A percentile compares a stretch with the other conserved stretches of the same genome.
These are phyloP conservation scores for Cyclophora albipunctata DNA, from an alignment of 2,888 invertebrate species.

Conservation along the genomic window DNA sequence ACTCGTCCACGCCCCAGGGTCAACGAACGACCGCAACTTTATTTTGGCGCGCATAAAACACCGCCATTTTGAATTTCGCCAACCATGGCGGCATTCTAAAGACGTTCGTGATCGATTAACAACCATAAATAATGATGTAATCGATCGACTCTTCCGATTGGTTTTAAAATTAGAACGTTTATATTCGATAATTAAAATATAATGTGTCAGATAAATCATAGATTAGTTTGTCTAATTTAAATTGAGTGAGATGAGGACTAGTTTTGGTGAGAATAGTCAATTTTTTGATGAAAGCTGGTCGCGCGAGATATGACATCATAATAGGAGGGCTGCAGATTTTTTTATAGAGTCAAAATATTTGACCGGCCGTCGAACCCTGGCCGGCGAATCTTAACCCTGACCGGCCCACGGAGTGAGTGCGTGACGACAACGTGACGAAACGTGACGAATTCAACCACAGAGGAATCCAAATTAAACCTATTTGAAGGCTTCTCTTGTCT, in stretches of 20 bases:
- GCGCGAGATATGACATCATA: slow-evolving; percentile 51
- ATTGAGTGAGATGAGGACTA: not conserved
- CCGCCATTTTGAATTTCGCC: slow-evolving; percentile 47
- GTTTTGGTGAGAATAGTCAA: slow-evolving; percentile 22
- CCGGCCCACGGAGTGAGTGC: slow-evolving; percentile 27
- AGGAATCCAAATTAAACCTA: slow-evolving; percentile 21
- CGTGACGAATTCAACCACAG: slow-evolving; percentile 32
- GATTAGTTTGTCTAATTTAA: slow-evolving; percentile 4
- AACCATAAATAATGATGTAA: slow-evolving; percentile 24
- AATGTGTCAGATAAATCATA: slow-evolving; percentile 12
- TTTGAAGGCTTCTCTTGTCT: slow-evolving; percentile 12
- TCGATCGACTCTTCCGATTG: slow-evolving; percentile 20
- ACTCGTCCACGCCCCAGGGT: slow-evolving; percentile 38
- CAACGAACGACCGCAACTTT: slow-evolving; percentile 68
- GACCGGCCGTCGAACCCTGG: slow-evolving; percentile 56
- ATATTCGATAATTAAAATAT: slow-evolving; percentile 11
- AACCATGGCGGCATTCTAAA: slow-evolving; percentile 21
- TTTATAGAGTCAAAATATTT: slow-evolving; percentile 56
- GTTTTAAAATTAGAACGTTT: not conserved
- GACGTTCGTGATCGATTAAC: slow-evolving; percentile 25
- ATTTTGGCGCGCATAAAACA: slow-evolving; percentile 62
- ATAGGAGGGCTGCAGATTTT: slow-evolving; percentile 55
- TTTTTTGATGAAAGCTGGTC: slow-evolving; percentile 33
- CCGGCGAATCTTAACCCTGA: slow-evolving; percentile 52
- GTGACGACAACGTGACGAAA: slow-evolving; percentile 44